Conservation (phyloP, 2,888 invertebrate genomes). For the Diaphora mendica region DNA sequence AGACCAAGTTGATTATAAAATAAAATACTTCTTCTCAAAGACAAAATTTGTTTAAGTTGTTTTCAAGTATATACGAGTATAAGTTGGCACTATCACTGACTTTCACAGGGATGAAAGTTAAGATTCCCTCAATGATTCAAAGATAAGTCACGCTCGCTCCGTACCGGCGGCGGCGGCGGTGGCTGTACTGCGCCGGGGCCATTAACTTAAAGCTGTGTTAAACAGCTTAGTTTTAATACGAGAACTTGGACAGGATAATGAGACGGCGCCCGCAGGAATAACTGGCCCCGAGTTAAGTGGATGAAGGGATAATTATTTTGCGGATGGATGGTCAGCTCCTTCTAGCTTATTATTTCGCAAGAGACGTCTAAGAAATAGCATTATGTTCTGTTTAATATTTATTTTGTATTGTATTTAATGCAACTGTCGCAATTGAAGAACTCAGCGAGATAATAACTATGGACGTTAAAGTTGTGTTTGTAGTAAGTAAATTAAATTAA, state of each 20-base stretch:
- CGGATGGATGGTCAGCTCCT: slow-evolving; percentile 2
- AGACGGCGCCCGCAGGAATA: slow-evolving; percentile 5
- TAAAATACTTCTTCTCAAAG: neutral
- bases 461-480: too few relatives aligned
- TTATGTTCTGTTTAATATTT: neutral
- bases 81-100: neutral
- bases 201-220: slow-evolving; percentile 5
- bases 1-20: neutral
- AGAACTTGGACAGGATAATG: slow-evolving; percentile 17
- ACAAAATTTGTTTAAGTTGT: neutral
- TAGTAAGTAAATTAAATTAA: too few relatives aligned
- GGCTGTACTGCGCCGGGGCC: neutral
- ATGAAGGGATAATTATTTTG: slow-evolving; percentile 16
- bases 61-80: neutral
- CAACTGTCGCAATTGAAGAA: neutral
- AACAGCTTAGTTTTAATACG: slow-evolving; percentile 22
- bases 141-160: slow-evolving; percentile 10
- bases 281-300: slow-evolving; percentile 6
- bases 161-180: slow-evolving; percentile 5
- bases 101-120: slow-evolving; percentile 9
- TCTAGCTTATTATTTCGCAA: neutral
- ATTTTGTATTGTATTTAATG: neutral
- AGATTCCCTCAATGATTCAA: slow-evolving; percentile 7
- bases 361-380: neutral
- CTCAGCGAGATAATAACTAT: neutral